Base-by-base conservation (phyloP, 2,113 vertebrate genomes). In the Nycticebus coucang region DNA sequence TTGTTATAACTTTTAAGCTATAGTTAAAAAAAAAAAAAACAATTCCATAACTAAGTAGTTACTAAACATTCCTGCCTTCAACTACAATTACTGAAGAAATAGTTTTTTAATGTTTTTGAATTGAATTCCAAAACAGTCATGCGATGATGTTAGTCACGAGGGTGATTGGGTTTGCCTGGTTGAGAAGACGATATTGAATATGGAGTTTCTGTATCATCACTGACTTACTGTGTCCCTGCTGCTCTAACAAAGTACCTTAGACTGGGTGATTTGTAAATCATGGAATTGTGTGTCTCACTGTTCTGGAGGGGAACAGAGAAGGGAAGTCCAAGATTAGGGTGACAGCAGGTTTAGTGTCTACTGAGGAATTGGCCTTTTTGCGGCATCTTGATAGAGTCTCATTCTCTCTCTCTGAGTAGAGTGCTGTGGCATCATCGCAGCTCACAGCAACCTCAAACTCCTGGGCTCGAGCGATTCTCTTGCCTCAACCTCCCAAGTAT, bases 41-140 rank as follows among this genome's bases (percentile, higher is more conserved):
- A 93, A 90, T 87, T 72, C 64, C 18, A 35, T 74, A 15, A 37
- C 37, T 19, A 30, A 79, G 33, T 80, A 19, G 13, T 92, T 83
- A 64, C 26, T 87, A 75, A 93, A 78, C 88, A 82, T 50, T 81
- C 22, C 68, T 93, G 21, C 75, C 66, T 91, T 88, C 19, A n/a
- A 7, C 26, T 30, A 60, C 14, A 87, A 3, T 71, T 89, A 64
- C 50, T 69, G 13, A 5, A 72, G 83, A 93, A 64, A 26, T 68
- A 37, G 19, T 62, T 79, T 93, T 88, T 62, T n/a, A 24, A 3
- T 33, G 86, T 86, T 77, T 80, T 68, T 68, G 37, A 78, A 68
- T 19, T n/a, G 24, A 81, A 81, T 66, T 7, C 26, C 18, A 83
- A 66, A 93, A 62, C 59, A 50, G 24, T 5, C 24, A 5, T 12